phyloP scores from a whole-genome alignment of 2,113 vertebrate species.

The Trichomycterus rosablanca region DNA sequence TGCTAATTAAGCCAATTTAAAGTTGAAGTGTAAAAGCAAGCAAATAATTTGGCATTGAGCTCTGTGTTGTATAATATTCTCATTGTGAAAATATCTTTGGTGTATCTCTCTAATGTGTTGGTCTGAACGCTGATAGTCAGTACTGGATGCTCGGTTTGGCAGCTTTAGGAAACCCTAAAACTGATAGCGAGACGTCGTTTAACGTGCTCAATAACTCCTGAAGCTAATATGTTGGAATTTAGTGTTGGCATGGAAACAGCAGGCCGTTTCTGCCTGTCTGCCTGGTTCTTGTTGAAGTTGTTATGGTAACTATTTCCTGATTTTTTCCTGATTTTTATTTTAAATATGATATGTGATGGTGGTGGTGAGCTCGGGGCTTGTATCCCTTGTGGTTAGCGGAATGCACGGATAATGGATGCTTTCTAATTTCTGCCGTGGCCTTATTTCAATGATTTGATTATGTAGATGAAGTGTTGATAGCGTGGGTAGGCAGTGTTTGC shows the following conservation, averaged over 20 bases:
- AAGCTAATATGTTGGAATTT: slow-evolving; percentile 33
- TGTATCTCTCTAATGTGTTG: slow-evolving; percentile 2
- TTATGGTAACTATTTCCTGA: slow-evolving; percentile 40
- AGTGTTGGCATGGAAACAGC: slow-evolving; percentile 42
- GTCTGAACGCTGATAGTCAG: slow-evolving; percentile 15
- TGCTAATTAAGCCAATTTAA: no score
- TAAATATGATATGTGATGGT: slow-evolving; percentile 17
- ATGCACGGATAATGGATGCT: slow-evolving; percentile 9
- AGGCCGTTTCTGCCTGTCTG: slow-evolving; percentile 30
- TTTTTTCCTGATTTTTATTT: slow-evolving; percentile 1
- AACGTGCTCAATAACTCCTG: slow-evolving; percentile 31
- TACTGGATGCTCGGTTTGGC: slow-evolving; percentile 21
- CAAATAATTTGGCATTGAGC: no score
- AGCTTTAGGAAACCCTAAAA: slow-evolving; percentile 17
- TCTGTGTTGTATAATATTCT: no score
- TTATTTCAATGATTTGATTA: slow-evolving; percentile 13
- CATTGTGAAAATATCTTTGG: slow-evolving; percentile 7
- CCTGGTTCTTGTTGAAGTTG: slow-evolving; percentile 37
- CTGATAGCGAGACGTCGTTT: slow-evolving; percentile 20
- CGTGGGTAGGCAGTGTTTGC: slow-evolving; percentile 20
- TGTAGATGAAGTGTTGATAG: slow-evolving; percentile 5
- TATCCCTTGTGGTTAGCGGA: background rate
- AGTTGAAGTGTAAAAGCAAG: no score
- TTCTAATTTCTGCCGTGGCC: slow-evolving; percentile 14
- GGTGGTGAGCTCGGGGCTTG: background rate